Evolutionary conservation across 2,113 vertebrate genomes (phyloP).

Genomic region (Glareola pratincola): DNA sequence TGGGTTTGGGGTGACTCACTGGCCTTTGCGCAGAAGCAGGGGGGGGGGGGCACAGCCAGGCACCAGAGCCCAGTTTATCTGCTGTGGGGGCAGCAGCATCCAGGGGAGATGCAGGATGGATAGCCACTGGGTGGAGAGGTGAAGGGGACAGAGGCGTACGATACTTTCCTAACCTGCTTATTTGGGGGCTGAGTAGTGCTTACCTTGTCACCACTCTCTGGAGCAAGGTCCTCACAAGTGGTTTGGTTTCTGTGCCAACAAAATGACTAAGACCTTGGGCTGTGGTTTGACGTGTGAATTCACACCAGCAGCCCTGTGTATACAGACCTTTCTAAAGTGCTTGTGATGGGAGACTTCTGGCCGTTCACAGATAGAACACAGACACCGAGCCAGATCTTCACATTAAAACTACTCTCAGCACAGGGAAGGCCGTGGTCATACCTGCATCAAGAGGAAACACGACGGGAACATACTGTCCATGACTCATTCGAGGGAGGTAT

Average conservation of each 20-base stretch:
- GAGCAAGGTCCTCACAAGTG: background rate
- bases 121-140: background rate
- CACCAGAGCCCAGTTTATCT: background rate
- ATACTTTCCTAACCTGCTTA: background rate
- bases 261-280: background rate
- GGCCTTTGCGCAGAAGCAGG: background rate
- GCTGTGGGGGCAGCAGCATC: background rate
- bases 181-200: accelerated
- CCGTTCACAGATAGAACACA: background rate
- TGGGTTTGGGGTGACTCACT: background rate
- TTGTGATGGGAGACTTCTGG: background rate
- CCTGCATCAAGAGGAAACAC: background rate
- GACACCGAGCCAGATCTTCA: background rate
- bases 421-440: background rate
- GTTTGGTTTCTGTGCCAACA: background rate
- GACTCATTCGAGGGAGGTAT: background rate
- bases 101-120: background rate
- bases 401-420: accelerated
- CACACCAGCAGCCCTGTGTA: background rate
- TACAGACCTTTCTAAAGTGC: background rate
- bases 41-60: background rate
- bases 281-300: background rate
- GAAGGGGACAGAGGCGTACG: background rate
- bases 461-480: background rate
- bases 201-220: background rate